These are phyloP conservation scores for Oreortyx pictus DNA, from an alignment of 2,797 vertebrate species.

Conservation along the genomic window DNA sequence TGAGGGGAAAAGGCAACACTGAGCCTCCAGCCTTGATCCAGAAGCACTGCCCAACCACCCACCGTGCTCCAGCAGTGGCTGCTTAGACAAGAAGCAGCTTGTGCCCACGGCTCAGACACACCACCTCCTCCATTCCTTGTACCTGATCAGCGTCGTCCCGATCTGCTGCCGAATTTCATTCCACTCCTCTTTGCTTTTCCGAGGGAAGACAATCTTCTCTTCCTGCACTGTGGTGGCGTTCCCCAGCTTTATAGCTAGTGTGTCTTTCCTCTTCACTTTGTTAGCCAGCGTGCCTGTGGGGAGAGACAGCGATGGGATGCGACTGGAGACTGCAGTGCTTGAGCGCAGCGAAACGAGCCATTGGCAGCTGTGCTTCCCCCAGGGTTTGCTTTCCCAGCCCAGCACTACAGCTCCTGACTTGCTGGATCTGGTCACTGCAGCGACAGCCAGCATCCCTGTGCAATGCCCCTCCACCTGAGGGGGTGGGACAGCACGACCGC, in stretches of 20 bases:
- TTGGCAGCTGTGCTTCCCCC: neutral
- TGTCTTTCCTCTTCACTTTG: constrained; percentile 96
- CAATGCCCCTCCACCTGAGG: neutral
- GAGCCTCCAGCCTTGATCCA: neutral
- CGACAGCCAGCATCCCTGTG: neutral
- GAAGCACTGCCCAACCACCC: neutral
- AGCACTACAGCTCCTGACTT: neutral
- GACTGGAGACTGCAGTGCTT: neutral
- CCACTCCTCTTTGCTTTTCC: constrained; percentile 97
- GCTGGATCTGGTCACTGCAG: neutral
- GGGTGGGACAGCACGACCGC: neutral
- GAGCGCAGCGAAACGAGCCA: neutral
- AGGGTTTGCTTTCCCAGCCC: neutral
- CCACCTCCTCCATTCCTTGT: neutral
- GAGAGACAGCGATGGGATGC: neutral
- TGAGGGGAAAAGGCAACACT: fast-evolving
- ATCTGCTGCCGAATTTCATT: constrained; percentile 96
- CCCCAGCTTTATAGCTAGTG: constrained; percentile 93
- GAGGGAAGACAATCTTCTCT: constrained; percentile 87
- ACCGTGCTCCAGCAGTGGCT: neutral
- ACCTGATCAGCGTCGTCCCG: constrained; percentile 93
- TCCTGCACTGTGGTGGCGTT: constrained; percentile 74
- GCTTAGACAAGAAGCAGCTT: neutral
- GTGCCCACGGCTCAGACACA: fast-evolving
- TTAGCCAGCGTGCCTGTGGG: constrained; percentile 89